A percentile compares a stretch with the other conserved stretches of the same genome.
phyloP scores from a whole-genome alignment of 2,113 vertebrate genomes.

The Centropus unirufus region DNA sequence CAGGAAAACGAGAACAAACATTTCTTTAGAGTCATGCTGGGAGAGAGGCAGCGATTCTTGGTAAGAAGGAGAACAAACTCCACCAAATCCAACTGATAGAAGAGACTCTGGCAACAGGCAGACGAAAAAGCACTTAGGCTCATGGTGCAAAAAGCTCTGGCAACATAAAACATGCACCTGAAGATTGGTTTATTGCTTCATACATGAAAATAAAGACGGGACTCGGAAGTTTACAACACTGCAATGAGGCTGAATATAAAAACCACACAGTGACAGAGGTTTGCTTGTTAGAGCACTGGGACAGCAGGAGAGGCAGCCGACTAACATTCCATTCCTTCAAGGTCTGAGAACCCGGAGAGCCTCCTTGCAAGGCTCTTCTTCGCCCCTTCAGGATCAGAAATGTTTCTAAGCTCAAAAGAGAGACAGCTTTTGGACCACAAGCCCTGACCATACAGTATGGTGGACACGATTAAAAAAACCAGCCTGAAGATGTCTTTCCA shows the following conservation, averaged over 20 bases:
- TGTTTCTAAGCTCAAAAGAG: background rate
- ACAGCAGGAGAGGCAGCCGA: background rate
- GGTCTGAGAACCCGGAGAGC: background rate
- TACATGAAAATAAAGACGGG: background rate
- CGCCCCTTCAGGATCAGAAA: background rate
- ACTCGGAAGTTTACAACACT: background rate
- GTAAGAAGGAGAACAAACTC: background rate
- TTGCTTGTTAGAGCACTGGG: background rate
- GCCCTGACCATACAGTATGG: background rate
- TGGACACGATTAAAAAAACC: background rate
- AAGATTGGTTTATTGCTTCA: background rate
- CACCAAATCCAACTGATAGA: background rate
- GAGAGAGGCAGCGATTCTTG: background rate
- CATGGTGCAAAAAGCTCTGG: background rate
- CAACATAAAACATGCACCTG: background rate
- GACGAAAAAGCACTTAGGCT: background rate
- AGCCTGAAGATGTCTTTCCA: background rate
- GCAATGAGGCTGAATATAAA: background rate
- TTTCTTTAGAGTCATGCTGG: background rate
- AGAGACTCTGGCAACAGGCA: background rate
- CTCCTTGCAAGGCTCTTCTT: background rate
- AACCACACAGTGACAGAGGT: background rate
- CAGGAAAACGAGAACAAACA: background rate
- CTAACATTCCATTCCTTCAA: background rate
- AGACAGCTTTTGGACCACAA: background rate